Percentiles rank a stretch among this genome's conserved stretches.
phyloP scores from a whole-genome alignment of 2,113 vertebrate species.

The Poeciliopsis prolifica region DNA sequence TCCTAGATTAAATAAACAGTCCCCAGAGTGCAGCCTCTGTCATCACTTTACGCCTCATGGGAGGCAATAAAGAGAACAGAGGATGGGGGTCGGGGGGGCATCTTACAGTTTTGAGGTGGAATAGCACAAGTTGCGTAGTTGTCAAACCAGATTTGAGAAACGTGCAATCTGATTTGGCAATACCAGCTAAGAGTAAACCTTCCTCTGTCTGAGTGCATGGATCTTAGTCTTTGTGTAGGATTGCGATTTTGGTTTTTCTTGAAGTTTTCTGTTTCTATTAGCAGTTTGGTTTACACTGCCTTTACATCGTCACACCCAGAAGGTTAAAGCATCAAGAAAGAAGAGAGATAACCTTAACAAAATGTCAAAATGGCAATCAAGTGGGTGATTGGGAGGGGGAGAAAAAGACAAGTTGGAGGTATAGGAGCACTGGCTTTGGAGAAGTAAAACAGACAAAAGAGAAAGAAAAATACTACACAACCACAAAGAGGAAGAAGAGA shows the following conservation, averaged over 20 bases:
- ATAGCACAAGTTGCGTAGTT: slow-evolving; percentile 38
- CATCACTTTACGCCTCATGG: slow-evolving; percentile 26
- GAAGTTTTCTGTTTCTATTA: slow-evolving; percentile 5
- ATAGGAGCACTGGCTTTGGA: not conserved
- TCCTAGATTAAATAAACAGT: slow-evolving; percentile 44
- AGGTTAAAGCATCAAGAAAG: not conserved
- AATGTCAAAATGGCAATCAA: not conserved
- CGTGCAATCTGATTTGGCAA: slow-evolving; percentile 65
- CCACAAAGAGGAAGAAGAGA: slow-evolving; percentile 14
- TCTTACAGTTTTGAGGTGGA: slow-evolving; percentile 38
- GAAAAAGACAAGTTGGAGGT: not conserved
- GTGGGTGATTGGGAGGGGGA: not conserved
- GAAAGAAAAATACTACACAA: not conserved
- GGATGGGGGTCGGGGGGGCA: not conserved
- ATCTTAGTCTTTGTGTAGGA: not conserved
- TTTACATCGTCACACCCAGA: too few relatives aligned
- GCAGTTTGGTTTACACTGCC: too few relatives aligned
- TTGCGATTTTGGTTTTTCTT: not conserved
- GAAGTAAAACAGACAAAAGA: not conserved
- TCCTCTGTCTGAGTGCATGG: slow-evolving; percentile 14
- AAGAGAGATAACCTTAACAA: not conserved
- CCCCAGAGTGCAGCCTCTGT: slow-evolving; percentile 37
- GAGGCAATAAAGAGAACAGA: slow-evolving; percentile 27
- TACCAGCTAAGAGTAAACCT: slow-evolving; percentile 25
- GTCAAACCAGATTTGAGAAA: slow-evolving; percentile 62